Percentiles rank a stretch among this genome's conserved stretches.
Evolutionary conservation across 2,888 invertebrate genomes (phyloP).

Genomic region (Chromoteleia sp.): DNA sequence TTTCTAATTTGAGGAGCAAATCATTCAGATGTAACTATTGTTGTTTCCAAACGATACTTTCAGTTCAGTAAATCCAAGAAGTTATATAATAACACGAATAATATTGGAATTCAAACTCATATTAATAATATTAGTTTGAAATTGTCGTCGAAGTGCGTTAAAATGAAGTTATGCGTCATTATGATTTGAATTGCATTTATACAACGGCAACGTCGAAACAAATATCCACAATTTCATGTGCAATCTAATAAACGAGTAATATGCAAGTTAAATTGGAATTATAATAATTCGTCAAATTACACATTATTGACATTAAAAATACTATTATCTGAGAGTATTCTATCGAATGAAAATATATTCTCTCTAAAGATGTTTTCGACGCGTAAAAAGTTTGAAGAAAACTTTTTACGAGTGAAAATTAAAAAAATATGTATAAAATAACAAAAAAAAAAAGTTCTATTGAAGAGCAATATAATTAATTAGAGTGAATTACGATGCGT

Average conservation of each 20-base stretch:
- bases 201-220: slow-evolving; percentile 19
- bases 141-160: slow-evolving; percentile 37
- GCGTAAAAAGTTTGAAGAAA: too few relatives aligned
- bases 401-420: too few relatives aligned
- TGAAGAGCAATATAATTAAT: too few relatives aligned
- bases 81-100: slow-evolving; percentile 11
- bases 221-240: slow-evolving; percentile 20
- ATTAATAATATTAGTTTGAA: slow-evolving; percentile 42
- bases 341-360: too few relatives aligned
- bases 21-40: background rate
- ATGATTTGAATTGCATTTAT: slow-evolving; percentile 35
- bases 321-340: too few relatives aligned
- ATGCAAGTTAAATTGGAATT: slow-evolving; percentile 40
- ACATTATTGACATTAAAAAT: slow-evolving; percentile 7
- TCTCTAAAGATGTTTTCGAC: too few relatives aligned
- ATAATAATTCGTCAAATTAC: slow-evolving; percentile 10
- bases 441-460: too few relatives aligned
- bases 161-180: slow-evolving; percentile 46
- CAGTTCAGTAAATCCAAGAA: background rate
- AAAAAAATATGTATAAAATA: too few relatives aligned
- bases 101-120: slow-evolving; percentile 25
- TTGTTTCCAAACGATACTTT: background rate
- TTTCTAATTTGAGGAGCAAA: too few relatives aligned
- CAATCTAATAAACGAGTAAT: slow-evolving; percentile 35
- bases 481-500: too few relatives aligned